Evolutionary conservation across 2,113 vertebrate species (phyloP), one percentile per base, ranked within the genome.

Genomic region (Mustela nigripes): DNA sequence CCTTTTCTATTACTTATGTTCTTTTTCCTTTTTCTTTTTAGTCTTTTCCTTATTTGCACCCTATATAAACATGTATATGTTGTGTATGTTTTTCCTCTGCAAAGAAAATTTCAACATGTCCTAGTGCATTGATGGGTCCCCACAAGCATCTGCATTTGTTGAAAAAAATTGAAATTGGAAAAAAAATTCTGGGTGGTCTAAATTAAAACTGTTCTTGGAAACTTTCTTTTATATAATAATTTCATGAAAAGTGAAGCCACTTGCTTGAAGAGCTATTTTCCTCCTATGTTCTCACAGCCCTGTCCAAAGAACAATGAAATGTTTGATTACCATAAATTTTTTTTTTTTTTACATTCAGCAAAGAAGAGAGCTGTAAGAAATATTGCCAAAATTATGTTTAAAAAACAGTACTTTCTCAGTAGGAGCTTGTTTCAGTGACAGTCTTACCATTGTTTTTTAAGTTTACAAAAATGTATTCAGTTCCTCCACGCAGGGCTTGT

Each of bases 251-350:
- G 22, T 71, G 36, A 81, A 10, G 4, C 45, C 67, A 1, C 11
- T 96, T 81, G 42, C 83, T 96, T 87, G 73, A 11, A 83, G 39
- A 89, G 48, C 67, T 63, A 8, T 86, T 93, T 95, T 95, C 16
- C 79, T 89, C 39, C 45, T 85, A 18, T 12, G 0, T 31, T 74
- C 39, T 93, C 28, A 84, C 15, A 93, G 62, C 71, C 18, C 19
- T 95, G 33, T 90, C 42, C 81, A 96, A 85, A 94, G 67, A 48
- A 79, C 3, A 56, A 69, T 93, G 24, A 91, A 94, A 63, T 92
- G 86, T 86, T 76, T 48, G 26, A 56, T 48, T 80, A 94, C 21
- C 78, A 82, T 71, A 67, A 73, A 62, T 10, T 31, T 67, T 67
- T 31, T 39, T 31, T 39, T 74, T 74, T 31, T 10, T 39, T 80